These are phyloP conservation scores for Ashinkailepas kermadecensis DNA, from an alignment of 2,888 invertebrate genomes.

Conservation along the genomic window DNA sequence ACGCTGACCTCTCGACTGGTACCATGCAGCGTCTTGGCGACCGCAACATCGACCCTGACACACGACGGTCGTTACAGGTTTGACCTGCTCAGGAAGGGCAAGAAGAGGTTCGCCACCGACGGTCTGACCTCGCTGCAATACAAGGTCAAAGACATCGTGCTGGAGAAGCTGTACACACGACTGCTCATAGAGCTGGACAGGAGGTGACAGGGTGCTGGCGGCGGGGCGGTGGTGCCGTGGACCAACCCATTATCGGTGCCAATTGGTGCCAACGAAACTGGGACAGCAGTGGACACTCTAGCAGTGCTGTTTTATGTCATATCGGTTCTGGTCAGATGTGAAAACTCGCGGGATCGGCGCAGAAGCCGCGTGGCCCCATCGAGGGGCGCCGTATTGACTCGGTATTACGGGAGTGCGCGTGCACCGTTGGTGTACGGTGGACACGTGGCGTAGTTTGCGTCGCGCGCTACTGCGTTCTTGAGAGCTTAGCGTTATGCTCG, in stretches of 20 bases:
- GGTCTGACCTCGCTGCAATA: conserved; percentile 80
- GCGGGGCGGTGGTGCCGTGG: neutral
- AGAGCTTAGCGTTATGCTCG: too few species aligned
- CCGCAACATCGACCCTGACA: neutral
- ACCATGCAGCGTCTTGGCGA: neutral
- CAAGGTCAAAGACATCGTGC: conserved; percentile 57
- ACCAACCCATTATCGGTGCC: neutral
- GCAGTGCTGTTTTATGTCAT: too few species aligned
- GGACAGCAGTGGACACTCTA: too few species aligned
- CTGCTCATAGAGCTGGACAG: conserved; percentile 65
- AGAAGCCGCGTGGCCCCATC: too few species aligned
- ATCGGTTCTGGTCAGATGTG: too few species aligned
- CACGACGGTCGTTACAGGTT: conserved; percentile 51
- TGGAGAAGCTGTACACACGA: conserved; percentile 72
- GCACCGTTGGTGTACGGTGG: too few species aligned
- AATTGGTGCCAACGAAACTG: too few species aligned
- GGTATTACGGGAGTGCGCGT: too few species aligned
- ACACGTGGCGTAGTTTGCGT: too few species aligned
- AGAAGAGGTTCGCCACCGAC: conserved; percentile 72
- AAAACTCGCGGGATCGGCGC: too few species aligned
- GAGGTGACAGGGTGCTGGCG: conserved; percentile 38
- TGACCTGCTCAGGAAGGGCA: conserved; percentile 73
- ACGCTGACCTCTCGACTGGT: neutral
- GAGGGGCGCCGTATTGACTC: too few species aligned
- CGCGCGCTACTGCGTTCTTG: too few species aligned